A percentile compares a stretch with the other conserved stretches of the same genome.
Conservation (phyloP, 1,140 invertebrate species). For the Macrobrachium nipponense region DNA sequence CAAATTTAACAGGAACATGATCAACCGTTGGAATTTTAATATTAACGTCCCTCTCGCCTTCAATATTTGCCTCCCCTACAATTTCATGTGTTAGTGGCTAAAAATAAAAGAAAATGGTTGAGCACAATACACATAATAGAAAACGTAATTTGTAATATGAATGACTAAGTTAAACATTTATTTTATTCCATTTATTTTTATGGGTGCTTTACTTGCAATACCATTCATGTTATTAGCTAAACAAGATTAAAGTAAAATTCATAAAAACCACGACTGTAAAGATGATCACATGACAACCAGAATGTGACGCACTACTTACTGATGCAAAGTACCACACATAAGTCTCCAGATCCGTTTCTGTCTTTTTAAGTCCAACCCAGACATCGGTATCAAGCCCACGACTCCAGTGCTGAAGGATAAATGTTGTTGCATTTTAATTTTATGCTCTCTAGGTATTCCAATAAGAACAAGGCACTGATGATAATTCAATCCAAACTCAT, state of each 20-base stretch:
- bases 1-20: constrained; percentile 44
- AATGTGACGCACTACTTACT: constrained; percentile 2
- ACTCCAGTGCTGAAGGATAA: constrained; percentile 37
- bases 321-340: constrained; percentile 52
- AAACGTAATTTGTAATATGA: background rate
- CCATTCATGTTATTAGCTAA: no score
- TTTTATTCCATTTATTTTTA: no score
- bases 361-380: constrained; percentile 41
- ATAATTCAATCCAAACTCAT: no score
- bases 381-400: constrained; percentile 41
- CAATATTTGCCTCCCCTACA: background rate
- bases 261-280: no score
- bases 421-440: background rate
- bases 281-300: no score
- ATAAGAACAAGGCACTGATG: no score
- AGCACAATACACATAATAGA: background rate
- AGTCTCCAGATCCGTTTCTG: constrained; percentile 24
- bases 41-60: background rate
- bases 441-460: no score
- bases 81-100: constrained; percentile 40
- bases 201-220: no score
- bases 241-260: no score
- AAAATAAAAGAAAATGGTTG: background rate
- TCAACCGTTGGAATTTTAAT: constrained; percentile 21
- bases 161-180: no score